Conservation (phyloP, 2,113 vertebrate species). For the Planiliza haematocheilus region DNA sequence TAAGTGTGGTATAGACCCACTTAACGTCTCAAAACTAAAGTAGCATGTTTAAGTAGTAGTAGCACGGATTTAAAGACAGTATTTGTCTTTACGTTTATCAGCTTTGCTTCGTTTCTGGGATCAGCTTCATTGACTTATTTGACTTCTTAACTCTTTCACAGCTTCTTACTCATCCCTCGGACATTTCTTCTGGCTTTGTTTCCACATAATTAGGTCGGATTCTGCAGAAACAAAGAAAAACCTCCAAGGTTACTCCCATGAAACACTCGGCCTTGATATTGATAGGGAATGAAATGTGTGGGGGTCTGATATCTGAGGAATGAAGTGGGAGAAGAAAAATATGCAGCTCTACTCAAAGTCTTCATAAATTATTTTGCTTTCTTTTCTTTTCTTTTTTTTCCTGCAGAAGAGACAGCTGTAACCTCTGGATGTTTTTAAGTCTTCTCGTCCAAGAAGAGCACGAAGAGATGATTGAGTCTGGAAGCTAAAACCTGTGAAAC, state of each 20-base stretch:
- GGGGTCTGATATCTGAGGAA: slow-evolving; percentile 44
- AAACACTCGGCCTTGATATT: slow-evolving; percentile 9
- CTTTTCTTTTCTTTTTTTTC: no score
- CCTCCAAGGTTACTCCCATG: background rate
- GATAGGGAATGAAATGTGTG: slow-evolving; percentile 27
- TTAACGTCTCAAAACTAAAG: no score
- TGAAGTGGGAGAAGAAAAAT: slow-evolving; percentile 39
- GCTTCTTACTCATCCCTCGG: background rate
- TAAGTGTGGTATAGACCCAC: background rate
- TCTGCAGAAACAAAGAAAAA: background rate
- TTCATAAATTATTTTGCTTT: slow-evolving; percentile 9
- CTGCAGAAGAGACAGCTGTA: background rate
- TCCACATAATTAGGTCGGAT: slow-evolving; percentile 6
- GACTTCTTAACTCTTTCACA: background rate
- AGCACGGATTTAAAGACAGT: no score
- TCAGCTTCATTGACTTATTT: no score
- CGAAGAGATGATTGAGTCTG: background rate
- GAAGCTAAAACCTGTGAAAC: background rate
- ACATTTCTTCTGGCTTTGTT: background rate
- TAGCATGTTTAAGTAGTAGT: no score
- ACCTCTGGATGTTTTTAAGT: background rate
- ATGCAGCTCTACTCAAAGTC: slow-evolving; percentile 21
- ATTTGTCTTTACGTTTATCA: no score
- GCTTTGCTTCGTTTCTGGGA: no score
- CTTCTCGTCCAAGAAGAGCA: no score